A percentile compares a stretch with the other conserved stretches of the same genome.
phyloP scores from a whole-genome alignment of 92 coral and sea anemone species.

The Palythoa grandis region DNA sequence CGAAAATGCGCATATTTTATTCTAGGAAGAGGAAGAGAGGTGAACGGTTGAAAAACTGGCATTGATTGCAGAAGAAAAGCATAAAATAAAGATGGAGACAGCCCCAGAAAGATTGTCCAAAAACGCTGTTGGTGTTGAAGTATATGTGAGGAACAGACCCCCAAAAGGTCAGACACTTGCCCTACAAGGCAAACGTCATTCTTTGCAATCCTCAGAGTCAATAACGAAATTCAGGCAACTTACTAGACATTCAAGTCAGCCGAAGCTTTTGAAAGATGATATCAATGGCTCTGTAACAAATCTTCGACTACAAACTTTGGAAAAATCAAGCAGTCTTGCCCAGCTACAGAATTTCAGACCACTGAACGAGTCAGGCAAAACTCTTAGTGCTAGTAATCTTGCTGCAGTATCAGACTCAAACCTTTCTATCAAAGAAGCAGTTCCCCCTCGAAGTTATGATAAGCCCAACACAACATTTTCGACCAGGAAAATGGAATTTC shows the following conservation, averaged over 20 bases:
- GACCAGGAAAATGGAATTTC: conserved; percentile 76
- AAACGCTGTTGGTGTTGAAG: conserved; percentile 12
- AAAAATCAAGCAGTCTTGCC: conserved; percentile 67
- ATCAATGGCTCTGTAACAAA: conserved; percentile 65
- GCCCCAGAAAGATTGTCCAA: conserved; percentile 36
- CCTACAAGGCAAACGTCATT: conserved; percentile 65
- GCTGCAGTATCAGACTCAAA: conserved; percentile 92
- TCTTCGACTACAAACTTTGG: conserved; percentile 61
- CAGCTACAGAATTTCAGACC: conserved; percentile 57
- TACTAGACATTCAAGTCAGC: conserved; percentile 84
- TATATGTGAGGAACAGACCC: conserved; percentile 47
- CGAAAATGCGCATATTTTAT: neutral
- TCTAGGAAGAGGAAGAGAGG: neutral
- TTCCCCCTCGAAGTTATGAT: conserved; percentile 83
- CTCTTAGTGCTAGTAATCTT: conserved; percentile 94
- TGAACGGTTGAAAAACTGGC: neutral
- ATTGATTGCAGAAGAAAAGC: neutral
- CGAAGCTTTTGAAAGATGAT: conserved; percentile 72
- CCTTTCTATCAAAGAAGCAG: conserved; percentile 83
- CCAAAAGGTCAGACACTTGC: conserved; percentile 59
- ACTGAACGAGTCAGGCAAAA: conserved; percentile 64
- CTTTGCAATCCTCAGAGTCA: conserved; percentile 76
- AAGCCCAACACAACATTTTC: conserved; percentile 74
- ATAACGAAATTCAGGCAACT: conserved; percentile 75
- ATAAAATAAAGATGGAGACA: conserved; percentile 38